Percentiles rank a stretch among this genome's conserved stretches.
These are phyloP conservation scores for Leucozona laternaria DNA, from an alignment of 2,888 invertebrate genomes.

Conservation along the genomic window DNA sequence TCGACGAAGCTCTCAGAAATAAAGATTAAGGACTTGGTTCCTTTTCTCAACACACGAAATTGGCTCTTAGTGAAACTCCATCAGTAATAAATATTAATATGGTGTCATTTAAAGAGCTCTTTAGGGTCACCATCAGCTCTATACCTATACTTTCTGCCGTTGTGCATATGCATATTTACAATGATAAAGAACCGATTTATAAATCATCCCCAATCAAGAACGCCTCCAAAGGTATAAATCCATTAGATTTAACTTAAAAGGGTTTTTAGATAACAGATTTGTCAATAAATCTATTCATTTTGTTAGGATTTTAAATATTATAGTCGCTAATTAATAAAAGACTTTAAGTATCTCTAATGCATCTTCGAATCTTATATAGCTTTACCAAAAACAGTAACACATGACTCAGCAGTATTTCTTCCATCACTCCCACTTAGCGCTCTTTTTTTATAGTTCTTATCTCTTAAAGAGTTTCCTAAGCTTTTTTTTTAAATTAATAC, in stretches of 20 bases:
- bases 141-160: no score
- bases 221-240: neutral
- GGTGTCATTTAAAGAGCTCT: no score
- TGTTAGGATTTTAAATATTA: neutral
- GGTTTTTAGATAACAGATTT: neutral
- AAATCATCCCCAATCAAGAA: neutral
- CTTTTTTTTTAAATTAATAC: neutral
- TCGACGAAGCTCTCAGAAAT: no score
- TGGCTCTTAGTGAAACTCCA: no score
- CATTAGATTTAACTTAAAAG: neutral
- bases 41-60: no score
- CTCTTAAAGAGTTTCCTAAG: slow-evolving; percentile 1
- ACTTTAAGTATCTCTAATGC: neutral
- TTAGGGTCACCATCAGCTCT: no score
- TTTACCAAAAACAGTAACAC: neutral
- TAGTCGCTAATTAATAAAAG: neutral
- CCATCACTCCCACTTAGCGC: neutral
- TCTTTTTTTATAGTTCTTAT: neutral
- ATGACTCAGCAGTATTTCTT: neutral
- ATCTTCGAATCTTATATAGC: neutral
- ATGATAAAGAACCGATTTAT: neutral
- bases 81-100: no score
- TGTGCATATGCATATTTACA: no score
- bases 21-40: no score
- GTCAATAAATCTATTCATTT: neutral